phyloP scores from a whole-genome alignment of 2,888 invertebrate genomes.

The Heliconius ethilla region DNA sequence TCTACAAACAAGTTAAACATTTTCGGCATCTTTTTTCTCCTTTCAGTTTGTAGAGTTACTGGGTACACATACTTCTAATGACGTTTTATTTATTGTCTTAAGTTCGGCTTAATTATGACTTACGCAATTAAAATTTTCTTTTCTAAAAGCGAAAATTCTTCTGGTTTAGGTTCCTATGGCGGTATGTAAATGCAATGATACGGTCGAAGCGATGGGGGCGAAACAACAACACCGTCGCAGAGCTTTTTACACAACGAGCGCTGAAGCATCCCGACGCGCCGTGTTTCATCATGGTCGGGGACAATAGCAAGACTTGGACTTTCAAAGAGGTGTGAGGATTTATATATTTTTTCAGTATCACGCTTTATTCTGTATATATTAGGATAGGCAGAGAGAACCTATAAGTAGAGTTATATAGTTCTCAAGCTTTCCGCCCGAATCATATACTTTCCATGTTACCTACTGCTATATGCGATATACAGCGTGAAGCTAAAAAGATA shows the following conservation, averaged over 20 bases:
- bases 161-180: conserved; percentile 79
- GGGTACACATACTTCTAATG: not conserved
- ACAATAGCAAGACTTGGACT: conserved; percentile 82
- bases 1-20: not conserved
- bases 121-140: not conserved
- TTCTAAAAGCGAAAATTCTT: conserved; percentile 30
- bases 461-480: too few relatives aligned
- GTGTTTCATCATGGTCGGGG: conserved; percentile 85
- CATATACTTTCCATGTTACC: too few relatives aligned
- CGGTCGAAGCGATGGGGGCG: conserved; percentile 78
- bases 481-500: too few relatives aligned
- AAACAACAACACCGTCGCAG: conserved; percentile 83
- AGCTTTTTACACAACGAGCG: conserved; percentile 83
- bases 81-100: not conserved
- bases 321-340: conserved; percentile 83
- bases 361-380: too few relatives aligned
- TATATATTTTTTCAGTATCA: too few relatives aligned
- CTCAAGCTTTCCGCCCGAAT: too few relatives aligned
- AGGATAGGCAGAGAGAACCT: too few relatives aligned
- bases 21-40: not conserved
- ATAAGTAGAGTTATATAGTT: too few relatives aligned
- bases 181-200: conserved; percentile 77
- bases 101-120: not conserved
- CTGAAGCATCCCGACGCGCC: conserved; percentile 83
- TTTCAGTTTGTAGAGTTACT: not conserved